A percentile compares a stretch with the other conserved stretches of the same genome.
These are phyloP conservation scores for Conger conger DNA, from an alignment of 2,113 vertebrate genomes.

Conservation along the genomic window DNA sequence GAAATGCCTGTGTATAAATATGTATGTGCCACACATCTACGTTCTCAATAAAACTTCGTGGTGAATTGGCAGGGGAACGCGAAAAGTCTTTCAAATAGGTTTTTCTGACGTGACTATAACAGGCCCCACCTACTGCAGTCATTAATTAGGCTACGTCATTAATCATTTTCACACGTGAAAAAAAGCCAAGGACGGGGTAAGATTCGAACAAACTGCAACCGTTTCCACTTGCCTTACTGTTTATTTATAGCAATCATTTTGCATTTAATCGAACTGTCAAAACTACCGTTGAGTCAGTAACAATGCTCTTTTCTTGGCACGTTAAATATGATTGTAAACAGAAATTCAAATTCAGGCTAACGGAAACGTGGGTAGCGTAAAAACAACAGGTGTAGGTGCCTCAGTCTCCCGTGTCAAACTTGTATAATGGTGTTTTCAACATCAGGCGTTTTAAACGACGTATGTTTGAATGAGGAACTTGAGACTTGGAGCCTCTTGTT, in stretches of 20 bases:
- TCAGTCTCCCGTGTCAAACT: not conserved
- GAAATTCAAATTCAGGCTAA: not conserved
- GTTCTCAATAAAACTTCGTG: not conserved
- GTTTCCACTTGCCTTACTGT: not conserved
- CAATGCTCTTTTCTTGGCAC: not conserved
- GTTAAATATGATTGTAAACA: not conserved
- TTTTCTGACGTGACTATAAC: not conserved
- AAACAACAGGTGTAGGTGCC: not conserved
- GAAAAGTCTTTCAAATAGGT: not conserved
- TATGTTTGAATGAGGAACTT: not conserved
- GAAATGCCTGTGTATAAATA: not conserved
- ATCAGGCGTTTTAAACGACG: not conserved
- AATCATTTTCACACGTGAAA: too few relatives aligned
- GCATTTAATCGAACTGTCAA: not conserved
- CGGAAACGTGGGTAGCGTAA: not conserved
- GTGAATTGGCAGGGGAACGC: not conserved
- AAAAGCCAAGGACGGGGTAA: too few relatives aligned
- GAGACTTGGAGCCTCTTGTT: conserved; percentile 39
- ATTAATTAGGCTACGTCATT: not conserved
- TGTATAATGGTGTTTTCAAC: not conserved
- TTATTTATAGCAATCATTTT: not conserved
- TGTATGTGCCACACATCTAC: not conserved
- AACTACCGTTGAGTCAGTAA: not conserved
- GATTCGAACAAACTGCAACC: not conserved
- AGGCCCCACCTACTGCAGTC: not conserved